Base-by-base conservation (phyloP, 2,113 vertebrate genomes). In the Platichthys stellatus region DNA sequence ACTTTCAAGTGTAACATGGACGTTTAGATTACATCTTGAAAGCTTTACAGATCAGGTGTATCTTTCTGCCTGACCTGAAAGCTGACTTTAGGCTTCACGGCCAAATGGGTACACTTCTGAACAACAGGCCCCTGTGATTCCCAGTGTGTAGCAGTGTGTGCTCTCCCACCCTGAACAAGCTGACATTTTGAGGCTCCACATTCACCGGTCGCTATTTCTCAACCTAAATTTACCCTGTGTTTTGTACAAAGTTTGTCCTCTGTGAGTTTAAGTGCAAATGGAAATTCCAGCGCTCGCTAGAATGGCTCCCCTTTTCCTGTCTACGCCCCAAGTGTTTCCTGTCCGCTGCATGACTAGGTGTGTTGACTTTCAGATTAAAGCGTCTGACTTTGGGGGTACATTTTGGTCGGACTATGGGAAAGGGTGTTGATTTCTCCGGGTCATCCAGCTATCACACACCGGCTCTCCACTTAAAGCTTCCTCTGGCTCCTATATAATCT, bases 241-340 rank as follows among this genome's bases (percentile, higher is more conserved):
- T 63, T 60, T 63, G 20, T 7, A 64, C 62, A 79, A 57, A 74
- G 69, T 83, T 68, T 71, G 82, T 85, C 81, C 78, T 86, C 68
- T 90, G 79, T 70, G 83, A 83, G 69, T 81, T 86, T 26, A 69
- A 84, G 85, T 69, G 78, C 83, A 90, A 84, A 88, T 91, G 88
- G 91, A 92, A 90, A 93, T 94, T 95, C 91, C 92, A 90, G 69
- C 62, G 69, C 82, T 90, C 7, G 78, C 69, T 81, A 85, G 83
- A 91, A 89, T 49, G 81, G 86, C 87, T 82, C 87, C 80, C 83
- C 85, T 76, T 90, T 94, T 95, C 93, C 94, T 93, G 94, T 79
- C 91, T 78, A 91, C 92, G 86, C 92, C 93, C 90, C 83, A 17
- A 57, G 62, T 82, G 87, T 90, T 93, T 94, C 94, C 92, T 94